These are phyloP conservation scores for Litoditis marina DNA, from an alignment of 2,888 invertebrate genomes.

Conservation along the genomic window DNA sequence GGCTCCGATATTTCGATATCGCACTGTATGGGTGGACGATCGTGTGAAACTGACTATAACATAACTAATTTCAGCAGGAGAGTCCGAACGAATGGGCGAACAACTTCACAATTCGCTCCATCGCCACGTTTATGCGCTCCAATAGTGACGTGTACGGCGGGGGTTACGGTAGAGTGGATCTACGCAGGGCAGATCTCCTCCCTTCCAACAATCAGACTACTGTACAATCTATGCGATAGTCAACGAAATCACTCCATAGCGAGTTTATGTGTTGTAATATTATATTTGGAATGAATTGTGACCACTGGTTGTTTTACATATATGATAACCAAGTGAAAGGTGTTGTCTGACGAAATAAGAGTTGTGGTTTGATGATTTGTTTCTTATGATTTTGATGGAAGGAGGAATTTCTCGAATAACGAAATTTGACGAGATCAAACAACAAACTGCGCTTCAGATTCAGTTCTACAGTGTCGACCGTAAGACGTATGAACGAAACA, in stretches of 20 bases:
- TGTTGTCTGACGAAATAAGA: not conserved
- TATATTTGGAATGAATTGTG: no score
- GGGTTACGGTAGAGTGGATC: conserved; percentile 43
- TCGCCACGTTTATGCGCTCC: conserved; percentile 45
- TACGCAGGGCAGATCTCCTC: conserved; percentile 36
- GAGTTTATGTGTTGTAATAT: no score
- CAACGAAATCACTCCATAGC: not conserved
- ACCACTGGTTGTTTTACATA: not conserved
- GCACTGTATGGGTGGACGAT: no score
- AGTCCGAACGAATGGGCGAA: conserved; percentile 39
- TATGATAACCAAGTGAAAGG: conserved; percentile 3
- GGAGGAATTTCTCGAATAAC: no score
- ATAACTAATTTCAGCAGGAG: not conserved
- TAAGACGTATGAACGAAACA: no score
- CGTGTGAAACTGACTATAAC: no score
- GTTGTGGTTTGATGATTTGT: no score
- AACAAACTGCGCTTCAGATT: no score
- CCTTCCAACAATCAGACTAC: conserved; percentile 23
- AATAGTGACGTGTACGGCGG: conserved; percentile 45
- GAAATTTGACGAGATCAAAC: no score
- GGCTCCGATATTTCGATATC: no score
- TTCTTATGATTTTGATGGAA: no score
- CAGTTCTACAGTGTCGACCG: no score
- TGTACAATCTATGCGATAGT: conserved; percentile 13
- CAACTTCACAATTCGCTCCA: conserved; percentile 46